Conservation (phyloP, 2,113 vertebrate species). For the Monopterus albus region DNA sequence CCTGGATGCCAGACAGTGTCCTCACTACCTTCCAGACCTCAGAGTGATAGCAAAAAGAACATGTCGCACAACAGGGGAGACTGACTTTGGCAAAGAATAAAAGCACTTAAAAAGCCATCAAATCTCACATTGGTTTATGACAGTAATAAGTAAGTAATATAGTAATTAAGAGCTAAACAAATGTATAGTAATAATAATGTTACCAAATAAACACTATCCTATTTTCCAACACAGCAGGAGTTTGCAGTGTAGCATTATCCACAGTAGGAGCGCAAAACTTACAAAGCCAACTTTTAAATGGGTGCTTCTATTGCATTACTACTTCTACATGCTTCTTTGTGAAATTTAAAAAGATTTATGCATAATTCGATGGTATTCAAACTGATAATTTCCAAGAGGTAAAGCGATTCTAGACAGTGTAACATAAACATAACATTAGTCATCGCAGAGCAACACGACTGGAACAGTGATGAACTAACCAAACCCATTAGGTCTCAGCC, state of each 20-base stretch:
- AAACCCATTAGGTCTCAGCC: background rate
- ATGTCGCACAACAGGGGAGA: background rate
- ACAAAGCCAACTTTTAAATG: constrained; percentile 54
- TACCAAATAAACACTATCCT: background rate
- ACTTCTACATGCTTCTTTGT: background rate
- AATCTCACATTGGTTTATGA: background rate
- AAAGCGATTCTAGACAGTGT: background rate
- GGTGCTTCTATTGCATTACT: too few species aligned
- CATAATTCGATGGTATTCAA: background rate
- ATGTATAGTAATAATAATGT: background rate
- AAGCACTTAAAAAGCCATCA: background rate
- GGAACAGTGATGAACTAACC: constrained; percentile 16
- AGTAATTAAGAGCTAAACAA: background rate
- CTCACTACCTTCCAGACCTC: background rate
- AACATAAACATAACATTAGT: background rate
- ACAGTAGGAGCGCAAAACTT: constrained; percentile 33
- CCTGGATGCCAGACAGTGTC: constrained; percentile 6
- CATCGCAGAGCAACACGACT: background rate
- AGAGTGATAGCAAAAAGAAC: constrained; percentile 8
- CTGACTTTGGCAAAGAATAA: background rate
- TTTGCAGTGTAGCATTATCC: constrained; percentile 18
- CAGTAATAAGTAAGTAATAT: background rate
- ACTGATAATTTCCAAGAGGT: background rate
- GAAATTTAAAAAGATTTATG: background rate
- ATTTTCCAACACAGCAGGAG: background rate